Conservation (phyloP, 2,888 invertebrate species). For the Lycocerus yunnanus region DNA sequence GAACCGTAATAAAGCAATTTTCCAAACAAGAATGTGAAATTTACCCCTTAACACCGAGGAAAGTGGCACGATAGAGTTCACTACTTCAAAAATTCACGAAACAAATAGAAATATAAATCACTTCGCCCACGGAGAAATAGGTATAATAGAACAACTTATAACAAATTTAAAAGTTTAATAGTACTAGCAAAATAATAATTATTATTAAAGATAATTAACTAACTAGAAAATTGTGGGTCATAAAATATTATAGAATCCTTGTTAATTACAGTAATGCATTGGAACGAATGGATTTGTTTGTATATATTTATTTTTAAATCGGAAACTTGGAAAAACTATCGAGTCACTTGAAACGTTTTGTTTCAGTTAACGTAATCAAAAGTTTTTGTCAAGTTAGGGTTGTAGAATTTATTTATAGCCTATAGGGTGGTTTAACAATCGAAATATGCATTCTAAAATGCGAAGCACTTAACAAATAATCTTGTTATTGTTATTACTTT, state of each 20-base stretch:
- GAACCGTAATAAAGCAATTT: slow-evolving; percentile 39
- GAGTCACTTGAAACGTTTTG: slow-evolving; percentile 41
- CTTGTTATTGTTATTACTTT: slow-evolving; percentile 21
- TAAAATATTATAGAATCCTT: not conserved
- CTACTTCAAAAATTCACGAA: not conserved
- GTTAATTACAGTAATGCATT: not conserved
- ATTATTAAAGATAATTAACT: not conserved
- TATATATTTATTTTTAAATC: slow-evolving; percentile 1
- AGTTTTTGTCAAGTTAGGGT: slow-evolving; percentile 41
- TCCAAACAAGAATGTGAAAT: slow-evolving; percentile 33
- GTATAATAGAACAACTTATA: not conserved
- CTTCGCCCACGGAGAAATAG: not conserved
- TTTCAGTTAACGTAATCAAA: slow-evolving; percentile 48
- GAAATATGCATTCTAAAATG: slow-evolving; percentile 38
- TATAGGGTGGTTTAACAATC: slow-evolving; percentile 35
- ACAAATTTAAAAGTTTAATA: not conserved
- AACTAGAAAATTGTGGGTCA: not conserved
- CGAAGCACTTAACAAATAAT: slow-evolving; percentile 24
- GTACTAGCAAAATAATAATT: not conserved
- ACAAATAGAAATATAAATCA: not conserved
- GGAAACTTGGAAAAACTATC: slow-evolving; percentile 36
- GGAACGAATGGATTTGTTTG: not conserved
- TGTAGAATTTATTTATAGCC: slow-evolving; percentile 40
- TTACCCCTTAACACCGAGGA: slow-evolving; percentile 5
- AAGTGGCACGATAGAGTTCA: not conserved